phyloP scores from a whole-genome alignment of 2,113 vertebrate genomes.

The Brevimyrus niger region DNA sequence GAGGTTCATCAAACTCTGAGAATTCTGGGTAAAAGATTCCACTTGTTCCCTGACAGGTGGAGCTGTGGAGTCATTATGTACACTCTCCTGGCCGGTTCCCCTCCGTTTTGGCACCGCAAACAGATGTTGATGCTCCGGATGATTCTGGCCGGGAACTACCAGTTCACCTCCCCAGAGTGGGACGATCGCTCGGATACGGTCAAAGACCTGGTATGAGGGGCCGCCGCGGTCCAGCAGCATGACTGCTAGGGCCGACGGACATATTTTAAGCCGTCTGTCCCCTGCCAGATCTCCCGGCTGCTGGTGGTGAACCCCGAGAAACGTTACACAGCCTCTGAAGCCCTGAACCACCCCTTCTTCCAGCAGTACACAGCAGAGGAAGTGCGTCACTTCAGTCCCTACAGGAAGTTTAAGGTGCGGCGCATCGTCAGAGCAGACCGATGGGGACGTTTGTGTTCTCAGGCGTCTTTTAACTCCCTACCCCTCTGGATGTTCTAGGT shows the following conservation, averaged over 20 bases:
- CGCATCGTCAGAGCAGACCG: neutral
- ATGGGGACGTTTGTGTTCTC: neutral
- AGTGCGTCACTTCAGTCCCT: constrained; percentile 86
- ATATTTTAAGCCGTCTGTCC: neutral
- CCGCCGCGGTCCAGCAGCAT: neutral
- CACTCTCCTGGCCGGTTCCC: constrained; percentile 88
- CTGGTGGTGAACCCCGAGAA: constrained; percentile 76
- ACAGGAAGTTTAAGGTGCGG: constrained; percentile 84
- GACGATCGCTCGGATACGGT: constrained; percentile 91
- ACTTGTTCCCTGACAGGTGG: constrained; percentile 68
- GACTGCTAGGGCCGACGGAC: neutral
- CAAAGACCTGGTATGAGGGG: constrained; percentile 80
- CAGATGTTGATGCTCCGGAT: constrained; percentile 97
- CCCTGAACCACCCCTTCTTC: constrained; percentile 87
- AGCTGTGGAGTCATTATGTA: constrained; percentile 96
- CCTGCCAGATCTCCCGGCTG: constrained; percentile 76
- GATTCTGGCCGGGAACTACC: constrained; percentile 83
- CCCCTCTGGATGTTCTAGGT: constrained; percentile 57
- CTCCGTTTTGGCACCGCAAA: constrained; percentile 97
- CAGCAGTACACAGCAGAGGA: constrained; percentile 87
- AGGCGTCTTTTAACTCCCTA: neutral
- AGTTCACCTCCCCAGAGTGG: constrained; percentile 87
- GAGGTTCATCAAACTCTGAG: neutral
- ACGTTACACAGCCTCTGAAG: constrained; percentile 73
- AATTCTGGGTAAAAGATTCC: neutral